Base-by-base conservation (phyloP, 2,113 vertebrate species). In the Ariopsis seemanni region DNA sequence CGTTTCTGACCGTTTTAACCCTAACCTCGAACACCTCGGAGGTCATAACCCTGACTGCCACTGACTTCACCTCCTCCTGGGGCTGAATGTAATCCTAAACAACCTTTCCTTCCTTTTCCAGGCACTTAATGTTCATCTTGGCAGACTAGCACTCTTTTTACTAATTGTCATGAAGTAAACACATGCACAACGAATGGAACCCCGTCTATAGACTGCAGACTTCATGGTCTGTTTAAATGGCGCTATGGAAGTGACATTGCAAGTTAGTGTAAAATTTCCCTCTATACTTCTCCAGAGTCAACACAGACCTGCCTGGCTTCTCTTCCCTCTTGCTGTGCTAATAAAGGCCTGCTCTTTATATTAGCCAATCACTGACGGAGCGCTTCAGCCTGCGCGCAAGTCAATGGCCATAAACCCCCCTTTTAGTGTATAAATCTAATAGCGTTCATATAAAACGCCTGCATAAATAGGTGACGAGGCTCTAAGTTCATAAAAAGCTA, bases 191-290 rank as follows among this genome's bases (percentile, higher is more conserved):
- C 65, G 72, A 86, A 85, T 85, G 83, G 72, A 88, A 75, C 85
- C n/a, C 80, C 34, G 85, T 87, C 89, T 79, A 84, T 81, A 86
- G 72, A 89, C 78, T 69, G 17, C 65, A 84, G 88, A 52, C 85
- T 88, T 90, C 86, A 89, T 82, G 86, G 84, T 89, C 84, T 89
- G 81, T 88, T 88, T 90, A 86, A 86, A 86, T 82, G 88, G 83
- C 84, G 88, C 89, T 90, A 84, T 90, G 87, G 83, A 82, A 67
- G 90, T 84, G 88, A 88, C 86, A 80, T 42, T 69, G 87, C 58
- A 75, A 83, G 69, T 85, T 86, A 42, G 69, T 83, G 48, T 86
- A 75, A 86, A 89, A 91, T 89, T 80, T 85, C 82, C 87, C 85
- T 85, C 74, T n/a, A 10, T 84, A 57, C 74, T 79, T 88, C 72